Evolutionary conservation across 2,888 invertebrate species (phyloP), one percentile per base, ranked within the genome.

Genomic region (Physocephala rufipes): DNA sequence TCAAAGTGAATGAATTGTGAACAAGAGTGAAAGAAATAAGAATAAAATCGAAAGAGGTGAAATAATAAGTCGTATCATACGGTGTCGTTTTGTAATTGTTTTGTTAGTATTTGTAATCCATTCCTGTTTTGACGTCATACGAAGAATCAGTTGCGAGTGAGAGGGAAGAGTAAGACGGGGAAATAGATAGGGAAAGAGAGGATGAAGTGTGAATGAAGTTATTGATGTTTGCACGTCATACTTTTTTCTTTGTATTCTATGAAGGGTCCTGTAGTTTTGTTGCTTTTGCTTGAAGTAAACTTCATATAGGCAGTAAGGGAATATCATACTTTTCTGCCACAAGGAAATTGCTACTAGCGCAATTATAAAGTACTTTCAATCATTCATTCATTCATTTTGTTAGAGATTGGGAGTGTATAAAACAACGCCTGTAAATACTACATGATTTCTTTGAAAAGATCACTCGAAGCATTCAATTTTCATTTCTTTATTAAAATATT

Each of bases 51-150:
- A 9, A 36, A 36, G 9, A 36, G n/a, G n/a, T n/a, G n/a, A n/a
- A n/a, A n/a, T n/a, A n/a, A n/a, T n/a, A n/a, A n/a, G n/a, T n/a
- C n/a, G n/a, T n/a, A 36, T 9, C 36, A 36, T 36, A 36, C 9
- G 36, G 36, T 36, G 36, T 36, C 9, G 36, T 36, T 36, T 36
- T 36, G 36, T 9, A 21, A 51, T 51, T 19, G 51, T 51, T 51
- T 51, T 51, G 9, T 51, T 19, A 9, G 51, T 21, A 51, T 55
- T 55, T 55, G 21, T 1, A 13, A 19, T 21, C 5, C 36, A 36
- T 36, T 36, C 9, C 43, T 58, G 19, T 24, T 67, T 67, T 67
- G 67, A 67, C 67, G 58, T 67, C 67, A 67, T 55, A 67, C 43
- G 55, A 43, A 67, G 58, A 67, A 55, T 67, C 53, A 30, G 28